These are phyloP conservation scores for Heliconius sara DNA, from an alignment of 2,888 invertebrate genomes.

Conservation along the genomic window DNA sequence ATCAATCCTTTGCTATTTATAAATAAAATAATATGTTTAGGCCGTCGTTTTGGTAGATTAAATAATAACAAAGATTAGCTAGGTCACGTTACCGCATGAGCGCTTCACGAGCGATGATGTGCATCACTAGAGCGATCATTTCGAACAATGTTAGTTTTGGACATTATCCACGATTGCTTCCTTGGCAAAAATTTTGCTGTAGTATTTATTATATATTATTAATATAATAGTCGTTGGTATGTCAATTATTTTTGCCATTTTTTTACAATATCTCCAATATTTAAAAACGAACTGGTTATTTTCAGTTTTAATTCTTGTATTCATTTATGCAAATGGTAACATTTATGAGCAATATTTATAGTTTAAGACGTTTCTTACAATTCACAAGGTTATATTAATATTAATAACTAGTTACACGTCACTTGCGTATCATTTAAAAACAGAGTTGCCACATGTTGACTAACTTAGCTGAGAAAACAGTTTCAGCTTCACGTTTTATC, in stretches of 20 bases:
- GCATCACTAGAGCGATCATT: constrained; percentile 39
- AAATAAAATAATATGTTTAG: background rate
- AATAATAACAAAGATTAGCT: constrained; percentile 36
- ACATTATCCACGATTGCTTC: constrained; percentile 6
- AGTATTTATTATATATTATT: background rate
- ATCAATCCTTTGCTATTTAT: background rate
- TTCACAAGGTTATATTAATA: background rate
- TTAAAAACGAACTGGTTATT: background rate
- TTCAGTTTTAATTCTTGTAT: background rate
- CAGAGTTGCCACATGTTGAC: background rate
- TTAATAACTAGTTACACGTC: too few species aligned
- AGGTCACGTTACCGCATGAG: constrained; percentile 40
- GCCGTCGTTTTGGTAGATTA: constrained; percentile 37
- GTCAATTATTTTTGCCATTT: background rate
- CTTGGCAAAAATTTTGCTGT: background rate
- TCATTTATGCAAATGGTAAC: background rate
- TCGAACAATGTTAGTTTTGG: constrained; percentile 26
- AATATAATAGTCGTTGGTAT: background rate
- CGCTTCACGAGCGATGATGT: constrained; percentile 33
- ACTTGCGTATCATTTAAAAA: background rate
- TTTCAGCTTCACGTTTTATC: background rate
- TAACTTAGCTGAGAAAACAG: background rate
- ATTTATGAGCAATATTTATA: background rate
- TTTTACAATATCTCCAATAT: too few species aligned
- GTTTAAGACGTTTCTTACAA: background rate